Base-by-base conservation (phyloP, 2,113 vertebrate genomes). In the Catharus bicknelli region DNA sequence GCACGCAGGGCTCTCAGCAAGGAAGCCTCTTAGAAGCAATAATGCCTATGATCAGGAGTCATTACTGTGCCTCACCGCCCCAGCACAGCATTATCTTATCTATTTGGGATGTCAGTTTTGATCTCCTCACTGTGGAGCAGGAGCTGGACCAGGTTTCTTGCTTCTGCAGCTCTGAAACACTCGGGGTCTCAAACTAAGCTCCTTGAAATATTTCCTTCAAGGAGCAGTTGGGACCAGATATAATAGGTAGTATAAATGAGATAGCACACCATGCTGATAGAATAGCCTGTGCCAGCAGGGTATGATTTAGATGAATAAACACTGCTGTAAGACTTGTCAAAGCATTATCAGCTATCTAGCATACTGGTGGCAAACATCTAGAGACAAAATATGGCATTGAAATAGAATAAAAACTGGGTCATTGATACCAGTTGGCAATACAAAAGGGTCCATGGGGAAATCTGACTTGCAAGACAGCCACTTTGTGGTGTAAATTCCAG, bases 231-330 rank as follows among this genome's bases (percentile, higher is more conserved):
- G 59, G 40, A 34, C 16, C 27, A 47, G 68, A 88, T 74, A 58
- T 48, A 90, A 90, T 17, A 74, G 38, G 29, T 7, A 85, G 76
- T 51, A 81, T 13, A 48, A 70, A 5, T n/a, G 79, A 95, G 88
- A 84, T 25, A 78, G 57, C 47, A 58, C 21, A 88, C 21, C 38
- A 62, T 18, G 67, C 21, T 59, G 34, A 45, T 42, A 83, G 43
- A 63, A 83, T 34, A 81, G 55, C 34, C 62, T 32, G 32, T 5
- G 12, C 30, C 74, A 73, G 79, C 61, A 77, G 70, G 58, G 38
- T 74, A 26, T 54, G 86, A 88, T 84, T 69, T 54, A 91, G 78
- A 91, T 72, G 75, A 86, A 93, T 66, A 54, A 94, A 94, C 50
- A 45, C 47, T 61, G 69, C 47, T 76, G 20, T 50, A 67, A 64